Conservation (phyloP, 2,797 vertebrate genomes). For the Mormyrus proboscirostris region DNA sequence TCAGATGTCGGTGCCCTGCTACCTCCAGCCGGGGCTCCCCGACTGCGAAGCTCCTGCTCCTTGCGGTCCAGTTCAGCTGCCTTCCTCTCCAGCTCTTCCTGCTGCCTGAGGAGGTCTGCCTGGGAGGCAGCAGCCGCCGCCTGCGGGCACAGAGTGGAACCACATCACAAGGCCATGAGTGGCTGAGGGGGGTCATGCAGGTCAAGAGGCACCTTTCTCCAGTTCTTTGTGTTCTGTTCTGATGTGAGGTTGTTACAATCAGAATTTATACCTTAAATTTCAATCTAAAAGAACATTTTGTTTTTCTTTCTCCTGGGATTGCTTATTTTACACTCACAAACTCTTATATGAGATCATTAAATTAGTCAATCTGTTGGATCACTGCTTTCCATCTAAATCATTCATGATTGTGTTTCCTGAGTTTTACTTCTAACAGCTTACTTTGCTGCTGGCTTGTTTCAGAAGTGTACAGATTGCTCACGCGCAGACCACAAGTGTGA, state of each 20-base stretch:
- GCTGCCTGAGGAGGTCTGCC: slow-evolving; percentile 80
- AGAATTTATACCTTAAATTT: neutral
- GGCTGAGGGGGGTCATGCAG: neutral
- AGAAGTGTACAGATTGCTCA: neutral
- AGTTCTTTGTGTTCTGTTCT: neutral
- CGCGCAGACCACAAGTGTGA: neutral
- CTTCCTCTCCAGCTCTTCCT: slow-evolving; percentile 91
- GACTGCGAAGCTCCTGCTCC: slow-evolving; percentile 78
- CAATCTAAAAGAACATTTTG: neutral
- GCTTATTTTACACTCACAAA: neutral
- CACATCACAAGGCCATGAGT: neutral
- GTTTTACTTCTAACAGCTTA: neutral
- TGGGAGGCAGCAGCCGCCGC: slow-evolving; percentile 76
- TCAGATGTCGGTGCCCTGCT: neutral
- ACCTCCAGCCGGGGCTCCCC: slow-evolving; percentile 24
- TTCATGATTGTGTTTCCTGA: neutral
- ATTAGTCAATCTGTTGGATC: neutral
- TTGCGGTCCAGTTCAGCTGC: slow-evolving; percentile 89
- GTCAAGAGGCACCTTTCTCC: neutral
- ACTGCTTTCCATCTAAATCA: neutral
- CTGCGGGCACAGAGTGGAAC: slow-evolving; percentile 46
- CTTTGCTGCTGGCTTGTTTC: neutral
- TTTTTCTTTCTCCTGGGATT: neutral
- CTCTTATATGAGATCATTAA: neutral
- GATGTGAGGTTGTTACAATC: neutral